phyloP scores from a whole-genome alignment of 2,888 invertebrate genomes.

The Fissipunctia ypsillon region DNA sequence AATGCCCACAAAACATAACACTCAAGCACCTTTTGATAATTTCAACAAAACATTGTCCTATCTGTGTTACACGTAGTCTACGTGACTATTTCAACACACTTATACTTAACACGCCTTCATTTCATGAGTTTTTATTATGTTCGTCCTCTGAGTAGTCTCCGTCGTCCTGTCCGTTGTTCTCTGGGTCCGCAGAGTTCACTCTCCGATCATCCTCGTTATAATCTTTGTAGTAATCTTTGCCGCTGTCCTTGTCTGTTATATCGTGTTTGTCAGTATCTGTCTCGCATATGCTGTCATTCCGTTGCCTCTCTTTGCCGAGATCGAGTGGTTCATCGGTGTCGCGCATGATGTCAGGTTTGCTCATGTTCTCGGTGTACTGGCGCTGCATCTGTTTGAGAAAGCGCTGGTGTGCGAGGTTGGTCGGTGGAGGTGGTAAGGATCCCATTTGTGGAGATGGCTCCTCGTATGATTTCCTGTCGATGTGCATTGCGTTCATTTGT shows the following conservation, averaged over 20 bases:
- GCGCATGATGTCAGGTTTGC: conserved; percentile 90
- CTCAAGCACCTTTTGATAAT: conserved; percentile 88
- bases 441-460: conserved; percentile 91
- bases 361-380: conserved; percentile 90
- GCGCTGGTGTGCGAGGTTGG: conserved; percentile 90
- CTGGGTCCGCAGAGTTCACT: conserved; percentile 78
- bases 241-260: conserved; percentile 87
- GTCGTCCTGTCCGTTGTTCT: conserved; percentile 84
- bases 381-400: conserved; percentile 92
- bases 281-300: conserved; percentile 83
- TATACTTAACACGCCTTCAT: conserved; percentile 68
- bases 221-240: conserved; percentile 82
- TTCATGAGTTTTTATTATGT: conserved; percentile 85
- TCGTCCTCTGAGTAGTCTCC: conserved; percentile 88
- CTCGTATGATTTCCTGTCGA: conserved; percentile 89
- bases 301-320: conserved; percentile 89
- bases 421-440: conserved; percentile 90
- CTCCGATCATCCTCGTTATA: conserved; percentile 80
- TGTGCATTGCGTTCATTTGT: conserved; percentile 92
- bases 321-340: conserved; percentile 89
- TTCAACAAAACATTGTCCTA: conserved; percentile 84
- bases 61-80: conserved; percentile 71
- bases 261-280: conserved; percentile 88
- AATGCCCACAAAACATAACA: conserved; percentile 88
- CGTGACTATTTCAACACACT: conserved; percentile 73